phyloP scores from a whole-genome alignment of 2,888 invertebrate species.

The Synergus japonicus region DNA sequence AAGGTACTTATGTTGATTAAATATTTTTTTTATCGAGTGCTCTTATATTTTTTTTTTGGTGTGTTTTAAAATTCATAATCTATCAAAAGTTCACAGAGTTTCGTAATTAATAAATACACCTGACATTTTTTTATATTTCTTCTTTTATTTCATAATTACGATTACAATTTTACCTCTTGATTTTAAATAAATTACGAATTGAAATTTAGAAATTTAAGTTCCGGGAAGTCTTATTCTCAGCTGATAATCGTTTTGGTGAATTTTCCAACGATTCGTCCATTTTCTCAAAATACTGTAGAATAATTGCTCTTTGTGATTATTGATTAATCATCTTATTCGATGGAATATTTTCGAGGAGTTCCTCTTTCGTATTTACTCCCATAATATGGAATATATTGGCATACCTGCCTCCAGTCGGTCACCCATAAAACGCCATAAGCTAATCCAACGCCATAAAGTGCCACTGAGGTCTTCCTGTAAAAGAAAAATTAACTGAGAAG shows the following conservation, averaged over 20 bases:
- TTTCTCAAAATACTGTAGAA: neutral
- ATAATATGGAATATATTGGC: constrained; percentile 64
- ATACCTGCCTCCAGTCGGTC: constrained; percentile 67
- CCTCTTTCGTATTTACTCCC: constrained; percentile 61
- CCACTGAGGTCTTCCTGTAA: constrained; percentile 62
- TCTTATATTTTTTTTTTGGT: no score
- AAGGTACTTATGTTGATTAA: no score
- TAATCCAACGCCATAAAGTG: constrained; percentile 58
- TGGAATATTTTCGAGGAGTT: constrained; percentile 47
- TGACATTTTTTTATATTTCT: neutral
- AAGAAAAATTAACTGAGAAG: constrained; percentile 44
- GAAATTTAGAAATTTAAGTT: neutral
- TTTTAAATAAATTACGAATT: neutral
- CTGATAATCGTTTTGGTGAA: neutral
- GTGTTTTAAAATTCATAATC: no score
- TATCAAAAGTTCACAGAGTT: no score
- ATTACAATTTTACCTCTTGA: neutral
- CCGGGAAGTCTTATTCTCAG: neutral
- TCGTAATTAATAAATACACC: neutral
- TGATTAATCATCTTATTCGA: neutral
- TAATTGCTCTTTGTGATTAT: neutral
- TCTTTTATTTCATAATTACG: neutral
- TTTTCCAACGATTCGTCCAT: neutral
- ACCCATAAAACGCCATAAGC: constrained; percentile 60
- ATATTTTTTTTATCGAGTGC: no score